Evolutionary conservation across 2,888 invertebrate genomes (phyloP).

Genomic region (Sesia apiformis): DNA sequence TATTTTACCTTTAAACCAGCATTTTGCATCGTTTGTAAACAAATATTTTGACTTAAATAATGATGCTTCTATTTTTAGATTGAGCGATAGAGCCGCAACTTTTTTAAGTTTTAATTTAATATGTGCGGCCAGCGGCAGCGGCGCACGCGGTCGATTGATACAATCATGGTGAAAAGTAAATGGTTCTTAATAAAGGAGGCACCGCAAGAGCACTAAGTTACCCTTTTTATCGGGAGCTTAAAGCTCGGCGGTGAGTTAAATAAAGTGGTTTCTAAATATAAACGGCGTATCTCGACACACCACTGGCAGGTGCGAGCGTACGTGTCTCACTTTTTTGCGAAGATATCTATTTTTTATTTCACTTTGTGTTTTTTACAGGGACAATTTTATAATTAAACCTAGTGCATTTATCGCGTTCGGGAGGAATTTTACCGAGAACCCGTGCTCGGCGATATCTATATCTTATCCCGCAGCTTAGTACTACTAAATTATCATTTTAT

Average conservation of each 20-base stretch:
- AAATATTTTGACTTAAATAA: neutral
- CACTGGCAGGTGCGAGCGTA: slow-evolving; percentile 68
- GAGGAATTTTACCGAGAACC: slow-evolving; percentile 45
- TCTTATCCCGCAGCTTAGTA: slow-evolving; percentile 33
- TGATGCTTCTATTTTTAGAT: neutral
- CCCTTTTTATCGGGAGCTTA: slow-evolving; percentile 64
- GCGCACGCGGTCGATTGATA: slow-evolving; percentile 48
- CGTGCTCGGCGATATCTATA: slow-evolving; percentile 33
- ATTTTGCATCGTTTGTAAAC: neutral
- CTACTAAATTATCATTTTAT: neutral
- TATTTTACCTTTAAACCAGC: slow-evolving; percentile 16
- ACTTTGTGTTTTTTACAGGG: slow-evolving; percentile 46
- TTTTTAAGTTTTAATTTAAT: slow-evolving; percentile 2
- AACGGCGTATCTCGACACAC: slow-evolving; percentile 65
- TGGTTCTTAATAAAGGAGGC: slow-evolving; percentile 62
- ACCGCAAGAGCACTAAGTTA: slow-evolving; percentile 55
- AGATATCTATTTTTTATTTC: slow-evolving; percentile 35
- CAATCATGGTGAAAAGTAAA: slow-evolving; percentile 66
- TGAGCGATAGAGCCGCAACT: neutral
- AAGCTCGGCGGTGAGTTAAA: slow-evolving; percentile 65
- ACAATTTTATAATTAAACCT: slow-evolving; percentile 68
- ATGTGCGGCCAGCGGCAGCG: slow-evolving; percentile 20
- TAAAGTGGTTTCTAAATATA: slow-evolving; percentile 74
- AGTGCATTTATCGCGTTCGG: slow-evolving; percentile 42
- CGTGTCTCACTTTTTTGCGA: slow-evolving; percentile 50